Evolutionary conservation across 2,888 invertebrate genomes (phyloP), one percentile per base, ranked within the genome.

Genomic region (Opisthograptis luteolata): DNA sequence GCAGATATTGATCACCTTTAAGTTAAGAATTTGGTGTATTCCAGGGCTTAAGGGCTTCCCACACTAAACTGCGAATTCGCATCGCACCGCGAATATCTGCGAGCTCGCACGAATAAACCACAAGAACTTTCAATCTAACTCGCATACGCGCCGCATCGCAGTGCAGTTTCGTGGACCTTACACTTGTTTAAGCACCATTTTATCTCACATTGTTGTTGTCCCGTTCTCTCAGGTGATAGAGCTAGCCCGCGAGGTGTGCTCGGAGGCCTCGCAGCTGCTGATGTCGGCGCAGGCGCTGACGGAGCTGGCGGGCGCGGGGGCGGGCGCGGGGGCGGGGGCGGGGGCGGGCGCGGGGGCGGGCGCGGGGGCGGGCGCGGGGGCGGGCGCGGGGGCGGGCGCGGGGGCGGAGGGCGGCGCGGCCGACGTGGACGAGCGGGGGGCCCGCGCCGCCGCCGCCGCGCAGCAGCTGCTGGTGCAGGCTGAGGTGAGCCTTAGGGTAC

Each of bases 391-490:
- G n/a, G n/a, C 25, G 10, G 8, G 10, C 9, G 1, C 9, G 3
- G 1, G 55, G 1, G 12, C 34, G 0, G 64, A 62, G 1, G 63
- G 69, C 0, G 73, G 64, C 0, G 67, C 69, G 0, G 54, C n/a
- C 0, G 62, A 35, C 0, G 48, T 81, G 24, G 72, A 78, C 28
- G 49, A 39, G 0, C 78, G 78, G 0, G 76, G 76, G 0, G 74
- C 58, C 0, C 52, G 54, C 1, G 64, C 76, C 4, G 76, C 73
- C 0, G 66, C 69, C 12, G 77, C 77, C 0, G 79, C 82, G 0
- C 57, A 70, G 19, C 73, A 74, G 9, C 60, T 87, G 5, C 57
- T 79, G 9, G 59, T 76, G 3, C 78, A 73, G 56, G 79, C 82
- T 3, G 72, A 76, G 75, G 87, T 86, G 51, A 41, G 19, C 1